A percentile compares a stretch with the other conserved stretches of the same genome.
Conservation (phyloP, 1,140 invertebrate genomes). For the Apocrypta bakeri region DNA sequence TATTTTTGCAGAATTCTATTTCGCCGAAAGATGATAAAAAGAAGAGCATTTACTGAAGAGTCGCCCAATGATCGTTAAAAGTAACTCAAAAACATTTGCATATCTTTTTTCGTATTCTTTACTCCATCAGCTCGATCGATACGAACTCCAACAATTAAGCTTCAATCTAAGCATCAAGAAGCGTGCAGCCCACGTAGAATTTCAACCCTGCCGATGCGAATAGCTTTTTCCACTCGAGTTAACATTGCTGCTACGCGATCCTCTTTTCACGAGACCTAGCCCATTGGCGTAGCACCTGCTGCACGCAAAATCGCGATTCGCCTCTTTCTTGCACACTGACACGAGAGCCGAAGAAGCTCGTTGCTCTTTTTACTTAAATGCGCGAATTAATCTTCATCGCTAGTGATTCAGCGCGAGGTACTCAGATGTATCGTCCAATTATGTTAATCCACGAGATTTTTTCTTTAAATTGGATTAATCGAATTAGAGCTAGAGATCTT, state of each 20-base stretch:
- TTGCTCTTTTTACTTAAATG: neutral
- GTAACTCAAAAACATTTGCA: neutral
- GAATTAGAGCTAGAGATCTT: neutral
- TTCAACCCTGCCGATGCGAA: neutral
- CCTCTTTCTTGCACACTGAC: neutral
- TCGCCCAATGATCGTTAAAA: neutral
- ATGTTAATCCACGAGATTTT: neutral
- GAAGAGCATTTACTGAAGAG: too few relatives aligned
- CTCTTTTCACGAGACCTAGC: neutral
- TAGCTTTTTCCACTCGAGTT: slow-evolving; percentile 9
- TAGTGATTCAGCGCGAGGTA: neutral
- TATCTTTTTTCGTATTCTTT: neutral
- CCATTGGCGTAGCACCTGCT: slow-evolving; percentile 8
- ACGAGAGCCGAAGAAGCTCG: neutral
- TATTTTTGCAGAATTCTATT: too few relatives aligned
- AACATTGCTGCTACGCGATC: neutral
- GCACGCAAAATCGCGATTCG: slow-evolving; percentile 36
- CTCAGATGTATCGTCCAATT: neutral
- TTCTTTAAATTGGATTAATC: neutral
- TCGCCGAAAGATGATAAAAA: too few relatives aligned
- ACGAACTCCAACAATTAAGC: neutral
- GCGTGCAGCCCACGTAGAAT: slow-evolving; percentile 1
- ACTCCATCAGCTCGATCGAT: neutral
- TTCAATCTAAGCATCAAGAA: neutral
- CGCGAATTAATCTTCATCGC: slow-evolving; percentile 17